Conservation (phyloP, 1,140 invertebrate species). For the Notospermus geniculatus region DNA sequence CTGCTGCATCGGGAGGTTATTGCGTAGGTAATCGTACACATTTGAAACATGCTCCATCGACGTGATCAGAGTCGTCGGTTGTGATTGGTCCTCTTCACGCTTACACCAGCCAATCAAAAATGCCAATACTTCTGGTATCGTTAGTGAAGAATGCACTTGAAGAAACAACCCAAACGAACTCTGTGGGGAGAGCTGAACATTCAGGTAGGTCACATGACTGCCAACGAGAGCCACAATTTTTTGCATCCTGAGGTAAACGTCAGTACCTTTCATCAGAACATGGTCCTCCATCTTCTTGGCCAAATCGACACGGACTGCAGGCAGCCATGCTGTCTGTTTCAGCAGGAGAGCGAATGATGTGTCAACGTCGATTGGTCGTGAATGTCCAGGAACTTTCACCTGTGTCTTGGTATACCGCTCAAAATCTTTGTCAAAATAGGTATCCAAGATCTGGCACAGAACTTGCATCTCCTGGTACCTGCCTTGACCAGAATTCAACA, state of each 20-base stretch:
- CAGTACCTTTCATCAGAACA: not conserved
- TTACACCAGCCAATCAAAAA: conserved; percentile 10
- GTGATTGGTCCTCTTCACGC: not conserved
- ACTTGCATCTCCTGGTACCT: conserved; percentile 12
- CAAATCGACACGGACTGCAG: not conserved
- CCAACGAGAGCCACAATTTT: not conserved
- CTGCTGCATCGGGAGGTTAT: conserved; percentile 34
- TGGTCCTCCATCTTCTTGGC: not conserved
- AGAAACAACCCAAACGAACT: too few relatives aligned
- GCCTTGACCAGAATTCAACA: not conserved
- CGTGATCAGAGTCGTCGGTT: conserved; percentile 13
- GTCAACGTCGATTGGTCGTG: not conserved
- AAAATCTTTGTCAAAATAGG: conserved; percentile 5
- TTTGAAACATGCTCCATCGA: conserved; percentile 32
- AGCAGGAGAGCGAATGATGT: conserved; percentile 11
- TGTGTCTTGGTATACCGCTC: not conserved
- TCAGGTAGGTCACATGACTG: too few relatives aligned
- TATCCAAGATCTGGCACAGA: conserved; percentile 12
- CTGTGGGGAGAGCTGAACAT: too few relatives aligned
- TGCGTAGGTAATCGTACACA: conserved; percentile 35
- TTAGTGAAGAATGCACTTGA: too few relatives aligned
- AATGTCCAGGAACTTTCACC: not conserved
- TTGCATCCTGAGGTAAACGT: not conserved
- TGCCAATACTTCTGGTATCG: not conserved
- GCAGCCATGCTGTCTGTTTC: conserved; percentile 11